Evolutionary conservation across 2,888 invertebrate species (phyloP).

Genomic region (Kuschelorhynchus macadamiae): DNA sequence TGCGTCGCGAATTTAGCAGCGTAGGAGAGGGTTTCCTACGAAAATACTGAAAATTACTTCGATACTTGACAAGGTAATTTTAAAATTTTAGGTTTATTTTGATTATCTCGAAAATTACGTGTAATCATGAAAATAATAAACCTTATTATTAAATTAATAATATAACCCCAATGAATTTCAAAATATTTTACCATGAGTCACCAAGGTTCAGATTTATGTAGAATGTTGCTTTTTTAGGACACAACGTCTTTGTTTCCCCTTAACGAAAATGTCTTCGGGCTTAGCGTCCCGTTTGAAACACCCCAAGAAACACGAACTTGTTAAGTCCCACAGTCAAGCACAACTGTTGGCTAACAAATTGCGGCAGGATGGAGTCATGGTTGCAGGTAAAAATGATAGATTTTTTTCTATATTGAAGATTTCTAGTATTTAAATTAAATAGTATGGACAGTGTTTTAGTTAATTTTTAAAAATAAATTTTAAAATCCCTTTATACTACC

Average conservation of each 20-base stretch:
- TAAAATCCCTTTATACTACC: no score
- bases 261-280: constrained; percentile 66
- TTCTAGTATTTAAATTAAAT: no score
- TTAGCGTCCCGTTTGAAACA: constrained; percentile 67
- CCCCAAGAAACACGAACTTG: constrained; percentile 66
- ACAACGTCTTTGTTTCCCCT: constrained; percentile 37
- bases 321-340: constrained; percentile 67
- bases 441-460: no score
- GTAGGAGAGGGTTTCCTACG: constrained; percentile 39
- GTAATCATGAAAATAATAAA: not conserved
- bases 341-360: constrained; percentile 67
- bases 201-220: constrained; percentile 21
- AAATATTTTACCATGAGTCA: constrained; percentile 41
- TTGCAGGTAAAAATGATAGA: constrained; percentile 62
- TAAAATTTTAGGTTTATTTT: not conserved
- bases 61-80: constrained; percentile 40
- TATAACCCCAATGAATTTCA: not conserved
- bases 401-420: no score
- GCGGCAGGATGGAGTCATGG: constrained; percentile 67
- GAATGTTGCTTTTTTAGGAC: constrained; percentile 45
- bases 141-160: not conserved
- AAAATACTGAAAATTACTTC: constrained; percentile 34
- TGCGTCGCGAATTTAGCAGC: constrained; percentile 41
- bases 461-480: no score
- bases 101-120: not conserved